These are phyloP conservation scores for Melinopterus prodromus DNA, from an alignment of 2,888 invertebrate species.

Conservation along the genomic window DNA sequence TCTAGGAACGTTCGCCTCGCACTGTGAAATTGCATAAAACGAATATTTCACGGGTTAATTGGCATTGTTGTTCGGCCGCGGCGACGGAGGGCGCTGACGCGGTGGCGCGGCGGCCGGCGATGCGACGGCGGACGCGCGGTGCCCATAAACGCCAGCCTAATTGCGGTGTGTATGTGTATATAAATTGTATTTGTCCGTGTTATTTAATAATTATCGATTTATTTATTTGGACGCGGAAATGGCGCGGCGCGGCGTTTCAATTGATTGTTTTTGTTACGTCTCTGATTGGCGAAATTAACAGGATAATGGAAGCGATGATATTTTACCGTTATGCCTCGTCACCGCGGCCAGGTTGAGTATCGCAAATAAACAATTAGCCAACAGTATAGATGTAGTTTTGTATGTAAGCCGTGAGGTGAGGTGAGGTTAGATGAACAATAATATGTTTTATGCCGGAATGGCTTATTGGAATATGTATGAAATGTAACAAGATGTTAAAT, in stretches of 20 bases:
- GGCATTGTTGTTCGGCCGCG: conserved; percentile 4
- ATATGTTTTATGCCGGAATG: too few species aligned
- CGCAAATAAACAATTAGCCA: too few species aligned
- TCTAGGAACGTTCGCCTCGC: not conserved
- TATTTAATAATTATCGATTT: conserved; percentile 4
- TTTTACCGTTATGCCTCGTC: not conserved
- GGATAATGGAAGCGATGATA: not conserved
- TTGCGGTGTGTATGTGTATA: not conserved
- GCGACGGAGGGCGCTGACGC: not conserved
- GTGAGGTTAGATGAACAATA: too few species aligned
- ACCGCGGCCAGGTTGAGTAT: too few species aligned
- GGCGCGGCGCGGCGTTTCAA: not conserved
- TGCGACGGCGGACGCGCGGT: not conserved
- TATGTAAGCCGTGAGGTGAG: too few species aligned
- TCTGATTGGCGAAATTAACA: not conserved
- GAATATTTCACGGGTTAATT: conserved; percentile 4
- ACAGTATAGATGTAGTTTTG: too few species aligned
- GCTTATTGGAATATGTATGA: too few species aligned
- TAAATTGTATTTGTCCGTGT: not conserved
- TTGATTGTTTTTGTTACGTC: not conserved
- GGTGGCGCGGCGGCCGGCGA: too few species aligned
- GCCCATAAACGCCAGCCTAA: not conserved
- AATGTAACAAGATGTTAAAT: too few species aligned
- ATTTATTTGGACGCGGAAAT: not conserved
- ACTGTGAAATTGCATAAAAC: conserved; percentile 4